These are phyloP conservation scores for Pangasius djambal DNA, from an alignment of 2,797 vertebrate genomes.

Conservation along the genomic window DNA sequence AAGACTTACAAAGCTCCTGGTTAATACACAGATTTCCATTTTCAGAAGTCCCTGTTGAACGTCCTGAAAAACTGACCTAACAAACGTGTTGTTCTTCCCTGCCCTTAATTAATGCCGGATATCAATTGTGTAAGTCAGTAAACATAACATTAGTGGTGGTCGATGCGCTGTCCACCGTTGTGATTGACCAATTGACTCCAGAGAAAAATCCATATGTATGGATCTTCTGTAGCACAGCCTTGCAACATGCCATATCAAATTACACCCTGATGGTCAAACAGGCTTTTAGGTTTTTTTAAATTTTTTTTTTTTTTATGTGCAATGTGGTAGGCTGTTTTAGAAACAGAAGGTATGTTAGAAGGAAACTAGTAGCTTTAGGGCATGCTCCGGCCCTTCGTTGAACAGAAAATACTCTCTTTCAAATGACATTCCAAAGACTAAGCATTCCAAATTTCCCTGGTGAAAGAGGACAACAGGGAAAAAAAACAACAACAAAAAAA, in stretches of 20 bases:
- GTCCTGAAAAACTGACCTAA: neutral
- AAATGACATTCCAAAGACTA: constrained; percentile 60
- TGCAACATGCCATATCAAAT: constrained; percentile 51
- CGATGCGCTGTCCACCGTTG: constrained; percentile 52
- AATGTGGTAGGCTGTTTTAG: constrained; percentile 39
- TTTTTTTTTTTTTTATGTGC: constrained; percentile 35
- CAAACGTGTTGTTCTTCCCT: neutral
- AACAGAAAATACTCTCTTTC: constrained; percentile 52
- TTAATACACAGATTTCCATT: neutral
- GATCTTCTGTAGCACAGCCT: constrained; percentile 50
- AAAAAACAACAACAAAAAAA: constrained; percentile 51
- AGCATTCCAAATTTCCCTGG: constrained; percentile 49
- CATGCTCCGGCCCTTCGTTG: constrained; percentile 56
- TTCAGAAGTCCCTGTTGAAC: neutral
- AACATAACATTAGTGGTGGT: constrained; percentile 55
- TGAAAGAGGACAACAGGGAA: constrained; percentile 45
- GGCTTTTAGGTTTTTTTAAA: constrained; percentile 39
- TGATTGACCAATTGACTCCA: constrained; percentile 57
- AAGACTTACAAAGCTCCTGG: neutral
- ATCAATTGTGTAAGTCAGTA: constrained; percentile 51
- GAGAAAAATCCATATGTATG: constrained; percentile 53
- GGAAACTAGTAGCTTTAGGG: constrained; percentile 46
- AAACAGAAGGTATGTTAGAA: constrained; percentile 38
- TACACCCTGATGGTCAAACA: constrained; percentile 48
- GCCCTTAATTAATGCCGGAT: constrained; percentile 42